Percentiles rank a stretch among this genome's conserved stretches.
Evolutionary conservation across 2,888 invertebrate genomes (phyloP).

Genomic region (Cistogaster globosa): DNA sequence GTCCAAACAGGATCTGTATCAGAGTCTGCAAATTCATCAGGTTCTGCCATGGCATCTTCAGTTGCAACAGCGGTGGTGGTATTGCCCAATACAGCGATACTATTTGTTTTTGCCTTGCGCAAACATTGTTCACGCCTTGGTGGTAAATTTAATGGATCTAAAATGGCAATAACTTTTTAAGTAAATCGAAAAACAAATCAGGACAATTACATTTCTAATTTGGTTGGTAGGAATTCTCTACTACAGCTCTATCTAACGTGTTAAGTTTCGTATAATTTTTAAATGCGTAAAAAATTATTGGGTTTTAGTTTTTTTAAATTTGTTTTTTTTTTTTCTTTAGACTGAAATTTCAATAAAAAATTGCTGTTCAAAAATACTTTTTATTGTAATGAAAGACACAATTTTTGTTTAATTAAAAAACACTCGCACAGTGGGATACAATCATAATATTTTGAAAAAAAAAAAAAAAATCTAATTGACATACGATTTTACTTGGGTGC

Average conservation of each 20-base stretch:
- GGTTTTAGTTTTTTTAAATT: no score
- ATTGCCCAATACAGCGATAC: constrained; percentile 84
- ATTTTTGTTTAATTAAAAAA: no score
- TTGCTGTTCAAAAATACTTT: no score
- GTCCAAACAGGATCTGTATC: constrained; percentile 91
- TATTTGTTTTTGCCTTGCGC: constrained; percentile 88
- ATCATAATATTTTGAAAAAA: no score
- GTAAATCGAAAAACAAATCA: constrained; percentile 40
- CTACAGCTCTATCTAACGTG: constrained; percentile 29
- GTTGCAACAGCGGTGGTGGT: constrained; percentile 77
- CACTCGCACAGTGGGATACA: no score
- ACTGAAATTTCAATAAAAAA: no score
- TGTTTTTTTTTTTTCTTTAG: no score
- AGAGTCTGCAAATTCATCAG: constrained; percentile 85
- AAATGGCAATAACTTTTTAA: constrained; percentile 66
- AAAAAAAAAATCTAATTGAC: no score
- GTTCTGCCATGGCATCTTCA: constrained; percentile 85
- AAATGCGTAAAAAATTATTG: no score
- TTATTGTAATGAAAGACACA: no score
- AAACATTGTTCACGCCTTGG: constrained; percentile 86
- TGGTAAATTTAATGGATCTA: constrained; percentile 83
- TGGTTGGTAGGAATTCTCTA: constrained; percentile 33
- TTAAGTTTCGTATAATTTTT: no score
- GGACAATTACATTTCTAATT: constrained; percentile 30
- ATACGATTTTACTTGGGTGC: no score